Percentiles rank a stretch among this genome's conserved stretches.
Conservation (phyloP, 2,113 vertebrate genomes). For the Salminus brasiliensis region DNA sequence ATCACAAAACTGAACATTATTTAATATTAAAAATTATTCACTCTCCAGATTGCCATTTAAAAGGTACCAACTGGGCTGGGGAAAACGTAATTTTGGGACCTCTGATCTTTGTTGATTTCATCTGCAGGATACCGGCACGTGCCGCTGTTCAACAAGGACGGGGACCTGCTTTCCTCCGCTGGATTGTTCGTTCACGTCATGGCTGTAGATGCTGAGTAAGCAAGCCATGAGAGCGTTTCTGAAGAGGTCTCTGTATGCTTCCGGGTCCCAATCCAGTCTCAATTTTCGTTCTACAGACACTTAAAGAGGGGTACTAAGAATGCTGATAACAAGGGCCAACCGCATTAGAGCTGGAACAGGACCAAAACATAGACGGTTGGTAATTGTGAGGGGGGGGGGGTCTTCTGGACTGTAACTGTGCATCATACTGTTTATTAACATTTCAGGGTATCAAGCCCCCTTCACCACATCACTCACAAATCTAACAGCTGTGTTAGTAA, state of each 20-base stretch:
- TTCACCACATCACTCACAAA: neutral
- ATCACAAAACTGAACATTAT: too few relatives aligned
- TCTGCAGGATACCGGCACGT: constrained; percentile 91
- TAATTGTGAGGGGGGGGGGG: neutral
- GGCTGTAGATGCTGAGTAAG: constrained; percentile 69
- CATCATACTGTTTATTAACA: neutral
- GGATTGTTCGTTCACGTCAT: constrained; percentile 87
- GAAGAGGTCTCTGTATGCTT: neutral
- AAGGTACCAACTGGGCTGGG: too few relatives aligned
- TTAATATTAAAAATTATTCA: too few relatives aligned
- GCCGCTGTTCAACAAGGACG: constrained; percentile 85
- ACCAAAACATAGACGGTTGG: neutral
- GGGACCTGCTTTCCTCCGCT: constrained; percentile 84
- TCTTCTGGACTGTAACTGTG: neutral
- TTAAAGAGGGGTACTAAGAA: too few relatives aligned
- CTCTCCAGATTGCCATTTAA: too few relatives aligned
- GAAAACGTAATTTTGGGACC: neutral
- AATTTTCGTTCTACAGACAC: neutral
- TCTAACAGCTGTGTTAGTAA: neutral
- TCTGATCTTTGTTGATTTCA: constrained; percentile 39
- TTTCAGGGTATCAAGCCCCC: too few relatives aligned
- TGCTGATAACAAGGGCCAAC: neutral
- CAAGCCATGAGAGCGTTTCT: neutral
- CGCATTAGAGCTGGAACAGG: neutral
- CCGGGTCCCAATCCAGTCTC: neutral